A percentile compares a stretch with the other conserved stretches of the same genome.
These are phyloP conservation scores for Rotaria socialis DNA, from an alignment of 2,888 invertebrate species.

Conservation along the genomic window DNA sequence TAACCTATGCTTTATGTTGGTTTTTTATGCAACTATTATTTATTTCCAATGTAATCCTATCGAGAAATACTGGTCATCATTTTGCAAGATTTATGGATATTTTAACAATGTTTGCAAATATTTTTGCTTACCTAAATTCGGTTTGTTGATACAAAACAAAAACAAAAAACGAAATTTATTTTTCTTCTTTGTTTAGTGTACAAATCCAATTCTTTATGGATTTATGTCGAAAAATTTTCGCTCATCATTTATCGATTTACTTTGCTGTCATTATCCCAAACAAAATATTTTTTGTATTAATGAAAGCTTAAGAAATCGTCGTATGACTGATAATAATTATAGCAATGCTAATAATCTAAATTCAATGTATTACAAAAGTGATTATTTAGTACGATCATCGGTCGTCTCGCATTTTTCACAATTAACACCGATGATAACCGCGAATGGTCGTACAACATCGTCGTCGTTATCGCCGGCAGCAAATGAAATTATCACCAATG, in stretches of 20 bases:
- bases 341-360: background rate
- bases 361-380: background rate
- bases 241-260: slow-evolving; percentile 54
- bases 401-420: background rate
- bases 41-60: slow-evolving; percentile 10
- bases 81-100: background rate
- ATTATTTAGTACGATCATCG: background rate
- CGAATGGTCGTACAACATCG: background rate
- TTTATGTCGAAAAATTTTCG: slow-evolving; percentile 72
- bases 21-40: slow-evolving; percentile 30
- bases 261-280: slow-evolving; percentile 21
- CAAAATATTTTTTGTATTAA: background rate
- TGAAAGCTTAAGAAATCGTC: background rate
- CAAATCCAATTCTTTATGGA: slow-evolving; percentile 70
- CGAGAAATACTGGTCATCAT: background rate
- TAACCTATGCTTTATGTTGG: slow-evolving; percentile 18
- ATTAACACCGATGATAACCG: background rate
- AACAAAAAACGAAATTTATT: background rate
- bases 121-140: slow-evolving; percentile 19
- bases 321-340: background rate
- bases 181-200: background rate
- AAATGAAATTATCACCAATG: background rate
- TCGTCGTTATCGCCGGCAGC: background rate
- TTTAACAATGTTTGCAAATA: slow-evolving; percentile 2
- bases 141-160: background rate